phyloP scores from a whole-genome alignment of 1,140 invertebrate genomes.

The Drosophila ogumai region DNA sequence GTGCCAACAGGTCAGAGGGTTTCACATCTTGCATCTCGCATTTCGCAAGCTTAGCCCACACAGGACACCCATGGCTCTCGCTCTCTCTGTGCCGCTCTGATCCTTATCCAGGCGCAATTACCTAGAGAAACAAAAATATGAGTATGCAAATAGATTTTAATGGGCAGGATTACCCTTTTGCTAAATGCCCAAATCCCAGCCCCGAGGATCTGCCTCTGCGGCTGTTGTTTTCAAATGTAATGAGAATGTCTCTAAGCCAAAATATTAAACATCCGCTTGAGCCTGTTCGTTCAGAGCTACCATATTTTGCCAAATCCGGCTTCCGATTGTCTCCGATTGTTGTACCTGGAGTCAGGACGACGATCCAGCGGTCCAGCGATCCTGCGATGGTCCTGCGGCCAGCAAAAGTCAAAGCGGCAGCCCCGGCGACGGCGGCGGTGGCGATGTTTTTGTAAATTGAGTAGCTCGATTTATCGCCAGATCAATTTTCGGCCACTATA shows the following conservation, averaged over 20 bases:
- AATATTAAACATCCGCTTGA: slow-evolving; percentile 81
- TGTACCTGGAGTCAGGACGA: slow-evolving; percentile 73
- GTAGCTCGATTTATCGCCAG: slow-evolving; percentile 80
- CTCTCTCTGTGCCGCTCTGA: slow-evolving; percentile 27
- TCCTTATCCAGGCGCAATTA: slow-evolving; percentile 81
- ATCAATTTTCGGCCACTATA: slow-evolving; percentile 62
- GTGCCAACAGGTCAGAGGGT: slow-evolving; percentile 47
- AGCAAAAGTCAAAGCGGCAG: slow-evolving; percentile 70
- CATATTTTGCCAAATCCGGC: slow-evolving; percentile 61
- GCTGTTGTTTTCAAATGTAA: slow-evolving; percentile 81
- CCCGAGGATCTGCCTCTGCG: slow-evolving; percentile 40
- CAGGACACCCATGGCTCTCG: slow-evolving; percentile 19
- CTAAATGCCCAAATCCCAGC: slow-evolving; percentile 76
- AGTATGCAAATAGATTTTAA: slow-evolving; percentile 84
- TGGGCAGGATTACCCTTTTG: slow-evolving; percentile 82
- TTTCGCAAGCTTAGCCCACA: slow-evolving; percentile 58
- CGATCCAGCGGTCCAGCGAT: neutral
- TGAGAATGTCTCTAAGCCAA: slow-evolving; percentile 83
- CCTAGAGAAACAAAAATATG: slow-evolving; percentile 80
- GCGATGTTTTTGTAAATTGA: slow-evolving; percentile 81
- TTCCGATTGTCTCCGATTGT: slow-evolving; percentile 68
- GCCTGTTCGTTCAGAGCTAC: slow-evolving; percentile 46
- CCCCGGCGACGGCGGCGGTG: slow-evolving; percentile 36
- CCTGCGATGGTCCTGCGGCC: slow-evolving; percentile 13
- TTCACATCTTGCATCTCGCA: neutral